Evolutionary conservation across 2,888 invertebrate genomes (phyloP), one percentile per base, ranked within the genome.

Genomic region (Dastarcus helophoroides): DNA sequence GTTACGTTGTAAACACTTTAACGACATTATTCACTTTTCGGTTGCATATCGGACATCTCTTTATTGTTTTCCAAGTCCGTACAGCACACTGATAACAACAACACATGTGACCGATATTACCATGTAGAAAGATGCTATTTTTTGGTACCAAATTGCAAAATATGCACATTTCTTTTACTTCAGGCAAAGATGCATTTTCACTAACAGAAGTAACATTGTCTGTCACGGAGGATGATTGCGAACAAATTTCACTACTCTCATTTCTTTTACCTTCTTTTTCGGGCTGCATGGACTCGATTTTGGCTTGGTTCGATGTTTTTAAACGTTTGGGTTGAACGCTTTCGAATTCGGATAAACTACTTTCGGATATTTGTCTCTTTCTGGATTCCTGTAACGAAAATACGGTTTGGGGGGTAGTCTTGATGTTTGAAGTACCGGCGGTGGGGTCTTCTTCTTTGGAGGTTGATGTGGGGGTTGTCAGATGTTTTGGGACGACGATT

Each of bases 31-130:
- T 74, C 3, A 77, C 72, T 59, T 70, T 71, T 35, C 75, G 63
- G 44, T 79, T 78, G 49, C 80, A 80, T 2, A 77, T 64, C 1
- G 80, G 79, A 50, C 80, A 80, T 14, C 73, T 58, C 43, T 71
- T 73, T 2, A 67, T 67, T 15, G 65, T 67, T 8, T 65, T 64
- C 74, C 79, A 76, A 1, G 75, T 73, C 45, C 70, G 72, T 22
- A 73, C 65, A 0, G 79, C 77, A 53, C 80, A 80, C 31, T 65
- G 68, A 43, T 79, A 80, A 47, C 80, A 80, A 40, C 78, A 78
- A 48, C 76, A 78, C 39, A 75, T 71, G 37, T 79, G 79, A 1
- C 71, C 72, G 32, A 71, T 69, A 24, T 68, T 62, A 0, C 75
- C 75, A 48, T 80, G 79, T 0, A 78, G 68, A 46, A 79, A 79